These are phyloP conservation scores for Brachycybe producta DNA, from an alignment of 2,888 invertebrate species.

Conservation along the genomic window DNA sequence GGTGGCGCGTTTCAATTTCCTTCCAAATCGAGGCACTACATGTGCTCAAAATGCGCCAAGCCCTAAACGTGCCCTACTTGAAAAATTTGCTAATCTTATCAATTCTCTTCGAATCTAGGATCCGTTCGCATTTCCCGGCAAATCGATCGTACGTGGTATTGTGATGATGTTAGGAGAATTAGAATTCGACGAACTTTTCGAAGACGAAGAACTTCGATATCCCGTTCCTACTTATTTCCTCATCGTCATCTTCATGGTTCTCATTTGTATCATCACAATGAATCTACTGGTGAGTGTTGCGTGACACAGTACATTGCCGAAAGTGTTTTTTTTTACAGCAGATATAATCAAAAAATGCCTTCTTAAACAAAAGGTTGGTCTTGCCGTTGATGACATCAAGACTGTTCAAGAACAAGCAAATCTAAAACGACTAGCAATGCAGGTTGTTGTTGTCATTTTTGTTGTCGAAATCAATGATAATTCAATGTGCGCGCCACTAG, in stretches of 20 bases:
- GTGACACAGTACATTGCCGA: no score
- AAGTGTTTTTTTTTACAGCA: no score
- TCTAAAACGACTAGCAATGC: constrained; percentile 33
- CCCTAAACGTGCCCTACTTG: no score
- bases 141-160: constrained; percentile 30
- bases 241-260: constrained; percentile 30
- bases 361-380: constrained; percentile 30
- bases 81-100: background rate
- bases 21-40: no score
- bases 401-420: constrained; percentile 41
- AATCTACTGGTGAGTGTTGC: constrained; percentile 29
- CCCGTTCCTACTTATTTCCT: constrained; percentile 32
- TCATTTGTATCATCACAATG: constrained; percentile 35
- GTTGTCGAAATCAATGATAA: background rate
- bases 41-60: no score
- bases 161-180: constrained; percentile 36
- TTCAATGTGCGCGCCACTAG: no score
- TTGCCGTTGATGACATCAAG: constrained; percentile 43
- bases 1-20: no score
- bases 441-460: constrained; percentile 28
- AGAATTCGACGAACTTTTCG: constrained; percentile 31
- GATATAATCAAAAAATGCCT: no score
- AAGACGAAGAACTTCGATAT: constrained; percentile 26
- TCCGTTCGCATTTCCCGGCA: constrained; percentile 27
- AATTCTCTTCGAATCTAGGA: constrained; percentile 20